Evolutionary conservation across 2,797 vertebrate species (phyloP), one percentile per base, ranked within the genome.

Genomic region (Holocentrus rufus): DNA sequence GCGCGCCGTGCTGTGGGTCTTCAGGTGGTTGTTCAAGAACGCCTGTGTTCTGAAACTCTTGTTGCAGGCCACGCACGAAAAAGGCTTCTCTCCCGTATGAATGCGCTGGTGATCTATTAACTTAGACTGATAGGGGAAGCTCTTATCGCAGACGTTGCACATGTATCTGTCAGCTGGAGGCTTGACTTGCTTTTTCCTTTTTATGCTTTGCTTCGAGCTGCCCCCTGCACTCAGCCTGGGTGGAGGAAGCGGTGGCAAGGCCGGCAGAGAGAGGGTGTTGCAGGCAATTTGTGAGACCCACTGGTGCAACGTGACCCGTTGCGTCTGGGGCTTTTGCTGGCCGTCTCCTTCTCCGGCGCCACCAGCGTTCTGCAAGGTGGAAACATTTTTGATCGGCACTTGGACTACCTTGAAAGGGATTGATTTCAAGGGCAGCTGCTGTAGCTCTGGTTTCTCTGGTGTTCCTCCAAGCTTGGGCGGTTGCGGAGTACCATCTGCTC

Each of bases 241-340:
- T 0, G 85, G 89, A 18, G 89, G 90, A 18, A 92, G 88, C 0
- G 92, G 84, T 0, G 93, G 93, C 52, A 95, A 49, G 14, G 89
- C 85, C 0, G 94, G 93, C 17, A 95, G 91, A 1, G 94, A 92
- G 47, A 94, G 87, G 0, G 90, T 86, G 71, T 94, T 95, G 0
- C 89, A 85, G 34, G 93, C 93, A 4, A 95, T 92, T 79, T 94
- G 91, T 0, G 93, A 94, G 66, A 95, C 92, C 94, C 94, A 95
- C 79, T 94, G 93, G 68, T 95, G 93, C 73, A 95, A 46, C 0
- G 93, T 95, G 59, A 94, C 91, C 7, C 93, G 82, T 25, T 92
- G 89, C 18, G 93, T 90, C 31, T 85, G 84, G 9, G 72, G 85
- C 74, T 81, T 94, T 11, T 72, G 18, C 34, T 42, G 85, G 13